Evolutionary conservation across 2,113 vertebrate species (phyloP).

Genomic region (Coptodon rendalli): DNA sequence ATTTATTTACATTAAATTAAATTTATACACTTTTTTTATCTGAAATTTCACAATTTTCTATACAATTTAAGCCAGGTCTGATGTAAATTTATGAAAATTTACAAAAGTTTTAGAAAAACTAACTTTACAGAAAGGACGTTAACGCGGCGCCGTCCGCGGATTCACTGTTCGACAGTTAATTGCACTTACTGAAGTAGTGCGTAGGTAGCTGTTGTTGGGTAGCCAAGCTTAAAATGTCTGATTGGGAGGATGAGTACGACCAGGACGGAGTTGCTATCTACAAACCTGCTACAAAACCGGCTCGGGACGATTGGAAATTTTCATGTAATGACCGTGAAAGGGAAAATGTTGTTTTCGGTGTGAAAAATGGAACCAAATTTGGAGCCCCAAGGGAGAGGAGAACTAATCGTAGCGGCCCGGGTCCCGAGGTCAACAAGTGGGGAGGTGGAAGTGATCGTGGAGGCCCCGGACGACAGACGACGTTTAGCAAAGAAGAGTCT

Average conservation of each 20-base stretch:
- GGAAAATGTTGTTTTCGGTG: not conserved
- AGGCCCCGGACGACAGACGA: not conserved
- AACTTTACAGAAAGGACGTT: not conserved
- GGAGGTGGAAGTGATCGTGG: not conserved
- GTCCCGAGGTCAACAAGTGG: not conserved
- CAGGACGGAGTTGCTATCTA: not conserved
- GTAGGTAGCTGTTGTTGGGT: fast-evolving
- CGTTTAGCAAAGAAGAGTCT: not conserved
- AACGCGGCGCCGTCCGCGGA: not conserved
- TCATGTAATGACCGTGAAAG: fast-evolving
- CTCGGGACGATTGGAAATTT: not conserved
- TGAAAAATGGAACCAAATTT: not conserved
- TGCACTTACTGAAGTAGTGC: not conserved
- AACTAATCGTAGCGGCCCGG: not conserved
- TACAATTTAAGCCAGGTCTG: not conserved
- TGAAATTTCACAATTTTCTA: not conserved
- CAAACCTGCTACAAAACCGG: fast-evolving
- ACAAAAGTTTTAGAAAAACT: not conserved
- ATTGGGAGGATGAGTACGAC: constrained; percentile 64
- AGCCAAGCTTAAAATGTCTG: constrained; percentile 51
- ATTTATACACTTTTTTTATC: not conserved
- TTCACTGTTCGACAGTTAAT: not conserved
- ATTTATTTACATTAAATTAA: not conserved
- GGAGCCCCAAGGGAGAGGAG: not conserved
- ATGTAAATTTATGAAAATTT: not conserved